A percentile compares a stretch with the other conserved stretches of the same genome.
phyloP scores from a whole-genome alignment of 2,113 vertebrate species.

The Oncorhynchus tshawytscha region DNA sequence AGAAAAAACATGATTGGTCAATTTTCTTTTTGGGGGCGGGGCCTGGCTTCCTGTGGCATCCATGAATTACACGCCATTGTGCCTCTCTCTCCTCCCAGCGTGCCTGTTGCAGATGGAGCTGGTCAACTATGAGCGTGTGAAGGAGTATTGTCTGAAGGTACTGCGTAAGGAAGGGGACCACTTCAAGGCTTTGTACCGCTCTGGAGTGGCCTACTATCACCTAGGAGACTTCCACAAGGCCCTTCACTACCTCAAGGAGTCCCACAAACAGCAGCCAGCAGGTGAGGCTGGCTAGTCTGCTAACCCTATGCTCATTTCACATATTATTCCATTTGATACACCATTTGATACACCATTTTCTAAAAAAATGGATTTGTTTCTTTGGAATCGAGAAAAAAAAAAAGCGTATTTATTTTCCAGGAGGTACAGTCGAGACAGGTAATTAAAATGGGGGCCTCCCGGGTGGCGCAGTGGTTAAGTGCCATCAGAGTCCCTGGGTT shows the following conservation, averaged over 20 bases:
- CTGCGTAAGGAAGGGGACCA: conserved; percentile 95
- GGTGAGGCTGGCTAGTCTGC: conserved; percentile 64
- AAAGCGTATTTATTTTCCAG: not conserved
- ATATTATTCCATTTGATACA: not conserved
- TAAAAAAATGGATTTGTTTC: not conserved
- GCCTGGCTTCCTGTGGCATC: no score
- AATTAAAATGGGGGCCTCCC: no score
- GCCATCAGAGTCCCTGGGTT: no score
- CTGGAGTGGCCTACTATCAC: conserved; percentile 97
- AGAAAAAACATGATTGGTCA: no score
- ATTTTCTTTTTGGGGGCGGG: no score
- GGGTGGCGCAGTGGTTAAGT: no score
- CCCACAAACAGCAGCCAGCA: conserved; percentile 91
- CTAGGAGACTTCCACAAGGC: conserved; percentile 96
- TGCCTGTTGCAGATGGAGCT: conserved; percentile 97
- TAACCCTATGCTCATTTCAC: not conserved
- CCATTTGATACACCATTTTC: not conserved
- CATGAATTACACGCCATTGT: not conserved
- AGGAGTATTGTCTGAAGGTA: conserved; percentile 98
- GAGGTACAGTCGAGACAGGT: not conserved
- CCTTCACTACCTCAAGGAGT: conserved; percentile 96
- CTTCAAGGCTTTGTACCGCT: conserved; percentile 97
- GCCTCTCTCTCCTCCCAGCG: conserved; percentile 63
- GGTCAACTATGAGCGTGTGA: conserved; percentile 97
- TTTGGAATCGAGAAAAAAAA: not conserved